Percentiles rank a stretch among this genome's conserved stretches.
phyloP scores from a whole-genome alignment of 2,113 vertebrate genomes.

The Tragulus kanchil region DNA sequence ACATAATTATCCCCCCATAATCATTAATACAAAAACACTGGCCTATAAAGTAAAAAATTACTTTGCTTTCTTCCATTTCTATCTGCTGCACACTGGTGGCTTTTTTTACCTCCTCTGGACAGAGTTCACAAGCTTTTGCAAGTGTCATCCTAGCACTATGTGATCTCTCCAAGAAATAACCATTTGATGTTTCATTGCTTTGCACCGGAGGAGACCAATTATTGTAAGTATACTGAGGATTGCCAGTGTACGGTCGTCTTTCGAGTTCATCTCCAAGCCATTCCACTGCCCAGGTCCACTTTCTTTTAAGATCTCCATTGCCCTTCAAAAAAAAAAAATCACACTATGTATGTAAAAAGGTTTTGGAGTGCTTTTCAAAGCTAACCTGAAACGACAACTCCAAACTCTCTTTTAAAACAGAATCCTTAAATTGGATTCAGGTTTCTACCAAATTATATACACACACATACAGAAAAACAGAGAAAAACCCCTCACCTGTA shows the following conservation, averaged over 20 bases:
- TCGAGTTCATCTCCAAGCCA: conserved; percentile 99
- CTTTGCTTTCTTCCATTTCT: conserved; percentile 72
- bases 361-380: conserved; percentile 22
- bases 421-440: conserved; percentile 2
- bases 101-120: conserved; percentile 97
- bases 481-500: conserved; percentile 91
- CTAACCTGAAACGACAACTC: conserved; percentile 32
- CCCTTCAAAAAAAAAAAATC: conserved; percentile 89
- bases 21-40: conserved; percentile 66
- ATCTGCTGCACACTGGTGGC: conserved; percentile 60
- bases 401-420: conserved; percentile 33
- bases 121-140: conserved; percentile 99
- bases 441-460: background rate
- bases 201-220: conserved; percentile 99
- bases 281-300: conserved; percentile 99
- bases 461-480: background rate
- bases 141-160: conserved; percentile 99
- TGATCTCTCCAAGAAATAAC: conserved; percentile 99
- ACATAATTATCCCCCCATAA: background rate
- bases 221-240: conserved; percentile 99
- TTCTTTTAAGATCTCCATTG: conserved; percentile 98
- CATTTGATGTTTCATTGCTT: conserved; percentile 99
- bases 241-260: conserved; percentile 97
- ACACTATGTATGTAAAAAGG: conserved; percentile 15
- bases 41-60: conserved; percentile 77